Evolutionary conservation across 1,140 invertebrate genomes (phyloP).

Genomic region (Drosophila tsacasi): DNA sequence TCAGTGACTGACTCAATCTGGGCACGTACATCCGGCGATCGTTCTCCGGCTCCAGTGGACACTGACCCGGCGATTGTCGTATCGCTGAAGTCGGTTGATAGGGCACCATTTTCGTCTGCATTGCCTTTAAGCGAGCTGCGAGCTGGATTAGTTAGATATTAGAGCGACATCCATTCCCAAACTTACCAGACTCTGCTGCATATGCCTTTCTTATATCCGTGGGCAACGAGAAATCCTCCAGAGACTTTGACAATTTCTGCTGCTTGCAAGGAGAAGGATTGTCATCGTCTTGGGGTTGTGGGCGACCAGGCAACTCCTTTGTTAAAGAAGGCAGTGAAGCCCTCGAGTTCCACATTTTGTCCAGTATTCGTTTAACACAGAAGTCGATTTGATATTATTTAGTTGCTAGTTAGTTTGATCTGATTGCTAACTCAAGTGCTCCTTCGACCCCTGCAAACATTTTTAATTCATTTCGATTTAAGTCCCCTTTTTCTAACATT

Average conservation of each 20-base stretch:
- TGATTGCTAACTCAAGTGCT: neutral
- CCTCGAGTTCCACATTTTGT: constrained; percentile 1
- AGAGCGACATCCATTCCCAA: neutral
- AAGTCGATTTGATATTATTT: neutral
- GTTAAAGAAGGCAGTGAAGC: neutral
- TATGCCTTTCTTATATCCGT: neutral
- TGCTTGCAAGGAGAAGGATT: neutral
- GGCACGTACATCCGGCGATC: constrained; percentile 8
- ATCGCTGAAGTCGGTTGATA: neutral
- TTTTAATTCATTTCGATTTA: no score
- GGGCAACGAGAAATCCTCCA: neutral
- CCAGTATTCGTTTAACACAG: neutral
- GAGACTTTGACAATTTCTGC: neutral
- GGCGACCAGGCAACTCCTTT: neutral
- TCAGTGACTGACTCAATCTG: neutral
- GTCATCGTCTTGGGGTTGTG: neutral
- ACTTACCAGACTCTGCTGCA: neutral
- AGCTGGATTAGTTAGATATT: no score
- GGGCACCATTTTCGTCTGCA: neutral
- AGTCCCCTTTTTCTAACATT: neutral
- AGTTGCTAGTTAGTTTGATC: neutral
- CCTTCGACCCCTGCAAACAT: no score
- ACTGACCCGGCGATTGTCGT: neutral
- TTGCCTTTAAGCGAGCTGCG: neutral
- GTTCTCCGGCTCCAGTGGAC: neutral